Evolutionary conservation across 2,797 vertebrate genomes (phyloP), one percentile per base, ranked within the genome.

Genomic region (Sebastes jordani): DNA sequence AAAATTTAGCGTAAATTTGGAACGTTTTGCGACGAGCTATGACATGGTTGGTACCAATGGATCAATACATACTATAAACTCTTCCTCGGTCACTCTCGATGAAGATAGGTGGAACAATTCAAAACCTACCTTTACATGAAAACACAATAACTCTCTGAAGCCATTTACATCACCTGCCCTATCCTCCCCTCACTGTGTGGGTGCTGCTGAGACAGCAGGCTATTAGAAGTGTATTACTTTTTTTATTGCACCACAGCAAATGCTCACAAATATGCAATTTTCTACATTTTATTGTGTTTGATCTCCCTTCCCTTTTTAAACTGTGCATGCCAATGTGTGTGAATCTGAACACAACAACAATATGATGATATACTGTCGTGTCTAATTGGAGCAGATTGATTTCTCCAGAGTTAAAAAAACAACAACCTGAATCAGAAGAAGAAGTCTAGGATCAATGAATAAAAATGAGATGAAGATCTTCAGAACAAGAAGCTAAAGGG

Each of bases 211-310:
- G 22, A 30, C 46, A 71, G 70, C 65, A 59, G 38, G 52, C 38
- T 32, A 52, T 79, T 67, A 70, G 11, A 65, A 34, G 34, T 42
- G 8, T 25, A 66, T 72, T 30, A 38, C 54, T 20, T 54, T 74
- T 49, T 81, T 70, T 74, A 70, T 72, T 62, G n/a, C 60, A 56
- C 11, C 42, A 32, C 30, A 23, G 16, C 25, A 80, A 71, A 71
- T 18, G 14, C 52, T 27, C 68, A 56, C 46, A 74, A 80, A 72
- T 72, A 7, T 68, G 42, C 52, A 20, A 27, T 68, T 70, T 70
- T 70, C 68, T 27, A 25, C 32, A 36, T 73, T 79, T 22, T 46
- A 55, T 78, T 66, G 9, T 56, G 32, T 34, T 61, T 55, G 27
- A 14, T 13, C 20, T 23, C 9, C 3, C 6, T 5, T 71, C 3